Conservation (phyloP, 2,888 invertebrate species). For the Acleris sparsana region DNA sequence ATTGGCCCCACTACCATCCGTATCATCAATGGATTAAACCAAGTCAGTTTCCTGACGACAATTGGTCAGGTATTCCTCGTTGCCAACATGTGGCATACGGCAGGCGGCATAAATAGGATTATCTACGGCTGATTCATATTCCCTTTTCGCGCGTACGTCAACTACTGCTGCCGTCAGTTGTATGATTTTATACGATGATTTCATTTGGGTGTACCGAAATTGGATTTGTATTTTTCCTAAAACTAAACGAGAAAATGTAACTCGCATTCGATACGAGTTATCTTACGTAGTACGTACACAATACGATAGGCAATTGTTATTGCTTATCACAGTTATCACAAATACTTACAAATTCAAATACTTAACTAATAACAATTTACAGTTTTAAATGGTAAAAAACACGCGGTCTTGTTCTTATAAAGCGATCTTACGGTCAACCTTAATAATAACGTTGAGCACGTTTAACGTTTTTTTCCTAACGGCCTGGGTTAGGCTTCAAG, state of each 20-base stretch:
- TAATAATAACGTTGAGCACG: too few species aligned
- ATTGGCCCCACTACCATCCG: too few species aligned
- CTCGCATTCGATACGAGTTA: too few species aligned
- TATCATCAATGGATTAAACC: not conserved
- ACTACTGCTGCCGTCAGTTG: slow-evolving; percentile 40
- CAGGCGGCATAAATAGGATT: slow-evolving; percentile 31
- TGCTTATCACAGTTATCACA: too few species aligned
- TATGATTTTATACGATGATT: slow-evolving; percentile 44
- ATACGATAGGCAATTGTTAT: too few species aligned
- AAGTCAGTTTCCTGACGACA: not conserved
- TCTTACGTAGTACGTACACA: too few species aligned
- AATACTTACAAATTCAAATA: too few species aligned
- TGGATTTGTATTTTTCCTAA: not conserved
- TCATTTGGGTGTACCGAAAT: not conserved
- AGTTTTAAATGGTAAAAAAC: too few species aligned
- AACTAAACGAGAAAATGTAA: too few species aligned
- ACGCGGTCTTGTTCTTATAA: too few species aligned
- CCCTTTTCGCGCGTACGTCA: slow-evolving; percentile 37
- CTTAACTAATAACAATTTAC: too few species aligned
- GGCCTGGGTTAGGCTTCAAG: not conserved
- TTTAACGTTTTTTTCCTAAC: not conserved
- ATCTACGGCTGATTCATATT: slow-evolving; percentile 42
- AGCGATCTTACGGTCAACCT: too few species aligned
- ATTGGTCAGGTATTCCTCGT: slow-evolving; percentile 8
- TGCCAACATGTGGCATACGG: slow-evolving; percentile 14